Percentiles rank a stretch among this genome's conserved stretches.
These are phyloP conservation scores for Esperia sulphurella DNA, from an alignment of 2,888 invertebrate genomes.

Conservation along the genomic window DNA sequence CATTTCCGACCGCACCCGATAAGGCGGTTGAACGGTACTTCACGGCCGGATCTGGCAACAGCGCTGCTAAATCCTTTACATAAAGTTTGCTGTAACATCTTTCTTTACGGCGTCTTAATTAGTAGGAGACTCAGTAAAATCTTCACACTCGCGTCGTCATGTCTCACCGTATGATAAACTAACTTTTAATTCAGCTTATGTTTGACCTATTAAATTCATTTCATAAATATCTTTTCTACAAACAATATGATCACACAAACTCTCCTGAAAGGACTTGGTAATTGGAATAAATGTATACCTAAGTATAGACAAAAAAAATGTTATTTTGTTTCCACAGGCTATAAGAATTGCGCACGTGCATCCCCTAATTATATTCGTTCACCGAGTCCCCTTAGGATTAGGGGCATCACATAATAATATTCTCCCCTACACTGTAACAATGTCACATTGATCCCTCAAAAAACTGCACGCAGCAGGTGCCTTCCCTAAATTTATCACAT, in stretches of 20 bases:
- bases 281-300: no score
- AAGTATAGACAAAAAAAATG: no score
- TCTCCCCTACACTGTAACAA: constrained; percentile 26
- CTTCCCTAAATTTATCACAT: constrained; percentile 24
- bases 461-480: constrained; percentile 31
- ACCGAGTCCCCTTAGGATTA: constrained; percentile 24
- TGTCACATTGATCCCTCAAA: constrained; percentile 26
- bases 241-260: no score
- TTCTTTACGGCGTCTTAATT: no score
- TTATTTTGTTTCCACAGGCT: background rate
- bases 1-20: constrained; percentile 79
- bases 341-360: constrained; percentile 16
- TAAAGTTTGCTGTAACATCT: no score
- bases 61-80: background rate
- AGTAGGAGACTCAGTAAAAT: no score
- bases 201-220: no score
- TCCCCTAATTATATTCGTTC: constrained; percentile 24
- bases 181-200: no score
- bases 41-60: constrained; percentile 19
- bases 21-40: constrained; percentile 52
- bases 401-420: constrained; percentile 26
- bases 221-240: no score
- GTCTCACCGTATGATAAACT: no score
- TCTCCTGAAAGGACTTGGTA: no score
- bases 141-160: no score